Conservation (phyloP, 2,113 vertebrate genomes). For the Pituophis catenifer region DNA sequence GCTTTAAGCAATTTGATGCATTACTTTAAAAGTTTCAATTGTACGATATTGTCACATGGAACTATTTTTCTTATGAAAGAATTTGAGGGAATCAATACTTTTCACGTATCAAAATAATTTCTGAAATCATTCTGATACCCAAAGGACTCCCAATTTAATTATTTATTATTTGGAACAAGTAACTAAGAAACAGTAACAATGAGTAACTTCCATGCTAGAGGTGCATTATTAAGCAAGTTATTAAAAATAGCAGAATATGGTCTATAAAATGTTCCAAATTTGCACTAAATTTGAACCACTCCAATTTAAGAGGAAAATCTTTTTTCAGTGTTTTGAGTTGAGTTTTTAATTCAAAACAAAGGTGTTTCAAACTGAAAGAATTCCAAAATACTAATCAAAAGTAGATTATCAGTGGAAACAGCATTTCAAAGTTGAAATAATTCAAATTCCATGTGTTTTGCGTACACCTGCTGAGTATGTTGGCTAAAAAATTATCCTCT, state of each 20-base stretch:
- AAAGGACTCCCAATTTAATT: not conserved
- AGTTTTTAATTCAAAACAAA: not conserved
- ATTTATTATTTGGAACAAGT: not conserved
- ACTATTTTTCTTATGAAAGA: not conserved
- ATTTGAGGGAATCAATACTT: not conserved
- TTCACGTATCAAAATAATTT: not conserved
- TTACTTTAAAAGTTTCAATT: not conserved
- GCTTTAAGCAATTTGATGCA: not conserved
- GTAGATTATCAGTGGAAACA: not conserved
- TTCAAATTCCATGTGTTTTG: not conserved
- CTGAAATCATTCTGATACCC: not conserved
- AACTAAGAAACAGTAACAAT: not conserved
- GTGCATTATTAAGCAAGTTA: not conserved
- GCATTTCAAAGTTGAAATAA: not conserved
- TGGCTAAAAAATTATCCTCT: not conserved
- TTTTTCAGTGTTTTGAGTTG: not conserved
- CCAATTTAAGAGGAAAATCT: not conserved
- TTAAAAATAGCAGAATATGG: rapidly evolving
- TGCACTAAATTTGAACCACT: not conserved
- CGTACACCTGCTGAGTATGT: not conserved
- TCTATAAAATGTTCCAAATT: not conserved
- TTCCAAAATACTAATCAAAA: not conserved
- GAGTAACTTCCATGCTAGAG: not conserved
- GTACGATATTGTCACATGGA: not conserved
- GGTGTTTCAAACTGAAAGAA: not conserved